Conservation (phyloP, 2,888 invertebrate species). For the Helicoverpa assulta region DNA sequence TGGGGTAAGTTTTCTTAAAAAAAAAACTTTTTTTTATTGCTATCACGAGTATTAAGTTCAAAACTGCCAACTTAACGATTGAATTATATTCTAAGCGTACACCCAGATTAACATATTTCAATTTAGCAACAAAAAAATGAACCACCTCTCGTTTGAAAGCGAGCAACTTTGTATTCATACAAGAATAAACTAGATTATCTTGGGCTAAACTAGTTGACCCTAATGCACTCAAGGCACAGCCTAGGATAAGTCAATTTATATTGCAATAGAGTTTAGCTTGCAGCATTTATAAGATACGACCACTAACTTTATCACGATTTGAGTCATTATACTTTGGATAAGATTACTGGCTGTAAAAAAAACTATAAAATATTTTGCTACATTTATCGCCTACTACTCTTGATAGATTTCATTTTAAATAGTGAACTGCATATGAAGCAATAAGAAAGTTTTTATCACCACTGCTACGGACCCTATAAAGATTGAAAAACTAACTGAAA, state of each 20-base stretch:
- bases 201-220: constrained; percentile 49
- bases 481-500: too few species aligned
- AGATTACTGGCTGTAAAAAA: not conserved
- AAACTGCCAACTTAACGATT: too few species aligned
- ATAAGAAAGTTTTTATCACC: too few species aligned
- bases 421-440: too few species aligned
- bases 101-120: not conserved
- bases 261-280: constrained; percentile 33
- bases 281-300: constrained; percentile 35
- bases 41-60: too few species aligned
- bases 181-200: constrained; percentile 41
- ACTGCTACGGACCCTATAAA: too few species aligned
- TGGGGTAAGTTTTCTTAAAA: not conserved
- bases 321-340: not conserved
- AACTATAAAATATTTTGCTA: not conserved
- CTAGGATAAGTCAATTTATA: constrained; percentile 46
- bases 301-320: constrained; percentile 17
- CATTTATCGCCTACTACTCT: not conserved
- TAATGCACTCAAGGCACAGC: constrained; percentile 34
- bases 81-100: not conserved
- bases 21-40: not conserved
- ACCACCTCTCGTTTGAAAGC: not conserved
- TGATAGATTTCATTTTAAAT: too few species aligned
- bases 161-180: constrained; percentile 39
- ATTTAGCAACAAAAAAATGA: not conserved